phyloP scores from a whole-genome alignment of 2,797 vertebrate genomes.

The Gambelia wislizenii region DNA sequence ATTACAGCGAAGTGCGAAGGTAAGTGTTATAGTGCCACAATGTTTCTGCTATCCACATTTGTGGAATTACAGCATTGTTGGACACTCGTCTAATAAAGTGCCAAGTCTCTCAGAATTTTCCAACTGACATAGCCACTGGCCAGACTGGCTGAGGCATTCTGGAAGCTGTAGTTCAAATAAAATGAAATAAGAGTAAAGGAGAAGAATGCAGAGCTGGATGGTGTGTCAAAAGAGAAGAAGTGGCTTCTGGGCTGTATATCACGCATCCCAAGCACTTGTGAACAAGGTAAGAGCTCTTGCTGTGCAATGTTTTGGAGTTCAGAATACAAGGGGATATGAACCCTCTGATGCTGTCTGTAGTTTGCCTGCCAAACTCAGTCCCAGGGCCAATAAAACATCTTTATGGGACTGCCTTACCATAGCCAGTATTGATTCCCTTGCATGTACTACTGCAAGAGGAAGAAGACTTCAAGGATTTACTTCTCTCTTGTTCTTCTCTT shows the following conservation, averaged over 20 bases:
- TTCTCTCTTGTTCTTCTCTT: slow-evolving; percentile 71
- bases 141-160: background rate
- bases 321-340: background rate
- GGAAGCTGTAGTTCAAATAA: background rate
- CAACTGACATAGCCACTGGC: background rate
- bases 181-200: background rate
- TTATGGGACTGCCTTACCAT: slow-evolving; percentile 77
- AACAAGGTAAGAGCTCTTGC: background rate
- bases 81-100: no score
- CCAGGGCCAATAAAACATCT: slow-evolving; percentile 80
- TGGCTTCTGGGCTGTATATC: background rate
- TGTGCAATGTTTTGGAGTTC: background rate
- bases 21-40: no score
- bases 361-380: slow-evolving; percentile 71
- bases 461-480: slow-evolving; percentile 81
- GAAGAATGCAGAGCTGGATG: background rate
- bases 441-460: slow-evolving; percentile 78
- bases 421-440: slow-evolving; percentile 81
- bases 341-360: slow-evolving; percentile 62
- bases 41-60: no score
- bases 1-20: no score
- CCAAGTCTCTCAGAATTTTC: background rate
- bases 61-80: no score
- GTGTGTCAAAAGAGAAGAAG: background rate
- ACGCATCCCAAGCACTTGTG: background rate